Evolutionary conservation across 2,888 invertebrate species (phyloP).

Genomic region (Chaetoderma sp.): DNA sequence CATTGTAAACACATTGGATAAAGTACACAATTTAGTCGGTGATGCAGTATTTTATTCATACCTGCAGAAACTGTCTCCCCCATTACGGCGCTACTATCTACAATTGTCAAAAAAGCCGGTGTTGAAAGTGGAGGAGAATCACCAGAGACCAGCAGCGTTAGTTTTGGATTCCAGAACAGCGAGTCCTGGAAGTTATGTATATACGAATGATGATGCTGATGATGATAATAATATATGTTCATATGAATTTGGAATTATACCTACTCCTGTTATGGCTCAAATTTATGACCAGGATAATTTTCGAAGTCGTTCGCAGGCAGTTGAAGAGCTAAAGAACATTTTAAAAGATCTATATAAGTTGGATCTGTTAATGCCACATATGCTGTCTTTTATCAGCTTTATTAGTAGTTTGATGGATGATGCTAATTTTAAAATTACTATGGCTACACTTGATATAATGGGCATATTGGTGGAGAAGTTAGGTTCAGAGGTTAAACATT

Average conservation of each 20-base stretch:
- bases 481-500: conserved; percentile 67
- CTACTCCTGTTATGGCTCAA: conserved; percentile 67
- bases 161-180: background rate
- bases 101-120: conserved; percentile 49
- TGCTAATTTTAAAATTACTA: conserved; percentile 73
- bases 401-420: conserved; percentile 75
- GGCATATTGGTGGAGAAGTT: conserved; percentile 70
- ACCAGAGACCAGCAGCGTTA: background rate
- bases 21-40: conserved; percentile 68
- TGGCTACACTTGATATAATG: conserved; percentile 71
- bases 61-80: conserved; percentile 57
- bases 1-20: conserved; percentile 66
- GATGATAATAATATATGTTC: conserved; percentile 14
- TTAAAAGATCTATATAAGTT: conserved; percentile 66
- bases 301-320: conserved; percentile 73
- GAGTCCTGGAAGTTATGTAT: background rate
- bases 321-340: conserved; percentile 74
- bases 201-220: conserved; percentile 16
- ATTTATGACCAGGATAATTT: conserved; percentile 74
- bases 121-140: conserved; percentile 20
- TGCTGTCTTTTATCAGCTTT: conserved; percentile 77
- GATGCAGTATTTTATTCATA: conserved; percentile 63
- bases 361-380: conserved; percentile 73
- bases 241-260: conserved; percentile 69
- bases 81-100: conserved; percentile 51